Evolutionary conservation across 2,797 vertebrate genomes (phyloP).

Genomic region (Myiotriccus ornatus): DNA sequence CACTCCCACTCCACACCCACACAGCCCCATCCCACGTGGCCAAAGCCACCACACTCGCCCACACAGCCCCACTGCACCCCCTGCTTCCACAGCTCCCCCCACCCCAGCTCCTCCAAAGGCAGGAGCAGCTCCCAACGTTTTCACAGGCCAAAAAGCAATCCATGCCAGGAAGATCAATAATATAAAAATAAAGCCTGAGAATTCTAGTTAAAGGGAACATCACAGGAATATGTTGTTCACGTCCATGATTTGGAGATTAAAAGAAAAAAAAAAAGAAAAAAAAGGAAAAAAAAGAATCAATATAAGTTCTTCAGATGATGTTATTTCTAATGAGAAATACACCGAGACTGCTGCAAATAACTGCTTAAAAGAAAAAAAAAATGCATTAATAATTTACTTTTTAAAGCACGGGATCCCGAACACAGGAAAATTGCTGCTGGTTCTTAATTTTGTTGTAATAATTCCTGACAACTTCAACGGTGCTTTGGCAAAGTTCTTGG

Average conservation of each 20-base stretch:
- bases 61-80: background rate
- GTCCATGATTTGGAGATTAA: slow-evolving; percentile 73
- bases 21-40: fast-evolving
- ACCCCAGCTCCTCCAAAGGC: slow-evolving; percentile 27
- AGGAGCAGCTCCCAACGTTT: slow-evolving; percentile 46
- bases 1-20: background rate
- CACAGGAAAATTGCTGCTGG: slow-evolving; percentile 59
- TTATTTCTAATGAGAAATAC: slow-evolving; percentile 80
- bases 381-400: slow-evolving; percentile 80
- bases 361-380: slow-evolving; percentile 67
- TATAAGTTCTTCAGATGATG: slow-evolving; percentile 77
- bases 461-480: slow-evolving; percentile 56
- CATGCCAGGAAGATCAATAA: slow-evolving; percentile 75
- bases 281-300: slow-evolving; percentile 49
- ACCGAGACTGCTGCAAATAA: slow-evolving; percentile 71
- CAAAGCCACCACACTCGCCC: no score
- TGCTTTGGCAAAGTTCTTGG: slow-evolving; percentile 42
- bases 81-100: background rate
- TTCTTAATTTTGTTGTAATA: slow-evolving; percentile 74
- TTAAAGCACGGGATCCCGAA: slow-evolving; percentile 66
- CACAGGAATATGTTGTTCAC: slow-evolving; percentile 77
- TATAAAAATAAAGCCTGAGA: slow-evolving; percentile 76
- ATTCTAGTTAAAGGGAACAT: slow-evolving; percentile 75
- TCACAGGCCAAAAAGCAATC: slow-evolving; percentile 74
- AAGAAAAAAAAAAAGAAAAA: slow-evolving; percentile 14